Percentiles rank a stretch among this genome's conserved stretches.
These are phyloP conservation scores for Otis tarda DNA, from an alignment of 2,113 vertebrate genomes.

Conservation along the genomic window DNA sequence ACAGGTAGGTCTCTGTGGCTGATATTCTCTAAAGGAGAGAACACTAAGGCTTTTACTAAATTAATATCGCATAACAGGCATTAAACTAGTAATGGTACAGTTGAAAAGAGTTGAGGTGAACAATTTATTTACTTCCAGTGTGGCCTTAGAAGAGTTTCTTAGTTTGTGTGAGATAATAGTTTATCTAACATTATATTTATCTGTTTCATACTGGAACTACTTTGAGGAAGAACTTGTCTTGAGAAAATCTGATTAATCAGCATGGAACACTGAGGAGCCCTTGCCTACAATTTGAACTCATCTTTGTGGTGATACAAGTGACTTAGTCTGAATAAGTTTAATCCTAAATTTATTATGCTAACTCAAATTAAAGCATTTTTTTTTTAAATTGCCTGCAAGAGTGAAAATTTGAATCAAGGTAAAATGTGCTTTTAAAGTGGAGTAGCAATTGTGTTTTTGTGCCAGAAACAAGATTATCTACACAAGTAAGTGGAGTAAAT, in stretches of 20 bases:
- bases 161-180: not conserved
- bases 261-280: not conserved
- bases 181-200: not conserved
- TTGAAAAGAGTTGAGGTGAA: not conserved
- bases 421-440: not conserved
- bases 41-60: not conserved
- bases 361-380: not conserved
- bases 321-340: not conserved
- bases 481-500: not conserved
- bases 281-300: not conserved
- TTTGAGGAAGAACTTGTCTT: not conserved
- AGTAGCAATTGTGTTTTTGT: not conserved
- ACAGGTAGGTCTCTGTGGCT: not conserved
- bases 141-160: not conserved
- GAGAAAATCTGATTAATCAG: not conserved
- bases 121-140: not conserved
- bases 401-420: not conserved
- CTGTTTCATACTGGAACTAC: not conserved
- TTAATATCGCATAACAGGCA: not conserved
- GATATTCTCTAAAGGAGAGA: not conserved
- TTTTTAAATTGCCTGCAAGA: not conserved
- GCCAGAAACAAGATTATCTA: not conserved
- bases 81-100: not conserved
- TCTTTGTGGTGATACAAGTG: not conserved
- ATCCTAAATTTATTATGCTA: not conserved